Evolutionary conservation across 2,888 invertebrate species (phyloP), one percentile per base, ranked within the genome.

Genomic region (Drosophila meridiana): DNA sequence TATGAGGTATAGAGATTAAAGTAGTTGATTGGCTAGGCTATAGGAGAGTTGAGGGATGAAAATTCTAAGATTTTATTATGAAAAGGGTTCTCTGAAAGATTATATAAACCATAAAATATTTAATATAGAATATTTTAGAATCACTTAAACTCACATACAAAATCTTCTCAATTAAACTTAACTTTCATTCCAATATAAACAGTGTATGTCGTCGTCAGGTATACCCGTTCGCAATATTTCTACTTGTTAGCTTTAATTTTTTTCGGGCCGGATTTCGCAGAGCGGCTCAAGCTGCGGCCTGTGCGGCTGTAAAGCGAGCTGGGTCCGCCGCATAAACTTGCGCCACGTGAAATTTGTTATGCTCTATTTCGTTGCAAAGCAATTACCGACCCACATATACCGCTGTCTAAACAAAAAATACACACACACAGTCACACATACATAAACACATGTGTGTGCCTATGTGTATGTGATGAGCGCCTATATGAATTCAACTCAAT

Each of bases 291-390:
- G 68, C 45, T 64, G n/a, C n/a, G 45, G 28, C 40, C 34, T 8
- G 30, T 20, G 53, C 53, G 63, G 28, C 59, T 63, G 60, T 52
- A 73, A 69, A 79, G 53, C 70, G 38, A 61, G 52, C 69, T 61
- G 65, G 60, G 63, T 45, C 14, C 72, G 69, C 73, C 36, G 55
- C 28, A 79, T 79, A 80, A 80, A 81, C 81, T 88, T 88, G 79
- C 73, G 57, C 75, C 82, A 83, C 75, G 89, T 86, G 70, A 86
- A 89, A 88, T 85, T 85, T 87, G 85, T 89, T 85, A 85, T 89
- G 85, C 85, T 85, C 85, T 85, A 85, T 85, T 85, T 85, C 85
- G 71, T 87, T 72, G 89, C 76, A 85, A 85, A 89, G 85, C 85
- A 85, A 85, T 85, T 85, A 85, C 89, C 79, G 75, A 87, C 82